Conservation (phyloP, 2,113 vertebrate species). For the Corythaeola cristata region DNA sequence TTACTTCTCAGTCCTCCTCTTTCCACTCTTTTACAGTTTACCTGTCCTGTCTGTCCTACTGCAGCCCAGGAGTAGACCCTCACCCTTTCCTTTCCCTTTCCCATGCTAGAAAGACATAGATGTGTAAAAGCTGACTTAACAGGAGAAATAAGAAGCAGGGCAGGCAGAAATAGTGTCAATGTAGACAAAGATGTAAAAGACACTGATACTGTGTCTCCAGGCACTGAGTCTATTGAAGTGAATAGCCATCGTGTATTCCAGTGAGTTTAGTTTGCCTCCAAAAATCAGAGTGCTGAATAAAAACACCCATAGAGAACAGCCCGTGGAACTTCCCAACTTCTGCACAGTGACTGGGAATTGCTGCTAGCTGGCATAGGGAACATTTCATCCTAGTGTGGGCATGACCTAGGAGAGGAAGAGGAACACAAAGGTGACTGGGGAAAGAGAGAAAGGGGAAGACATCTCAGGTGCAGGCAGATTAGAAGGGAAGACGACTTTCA, state of each 20-base stretch:
- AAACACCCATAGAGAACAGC: background rate
- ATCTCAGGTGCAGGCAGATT: background rate
- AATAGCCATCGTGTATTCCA: background rate
- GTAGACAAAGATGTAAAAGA: background rate
- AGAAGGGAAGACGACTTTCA: background rate
- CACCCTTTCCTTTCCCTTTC: background rate
- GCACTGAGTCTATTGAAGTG: background rate
- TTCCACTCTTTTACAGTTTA: background rate
- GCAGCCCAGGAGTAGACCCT: background rate
- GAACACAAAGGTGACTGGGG: background rate
- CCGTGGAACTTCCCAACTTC: background rate
- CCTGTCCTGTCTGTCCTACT: background rate
- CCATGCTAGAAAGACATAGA: background rate
- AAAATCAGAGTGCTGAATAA: background rate
- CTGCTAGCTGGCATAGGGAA: background rate
- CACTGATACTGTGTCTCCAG: background rate
- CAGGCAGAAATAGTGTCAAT: background rate
- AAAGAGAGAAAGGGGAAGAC: background rate
- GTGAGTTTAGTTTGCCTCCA: background rate
- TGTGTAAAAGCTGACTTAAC: background rate
- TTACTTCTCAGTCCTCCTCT: background rate
- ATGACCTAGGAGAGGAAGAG: background rate
- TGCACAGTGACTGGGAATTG: background rate
- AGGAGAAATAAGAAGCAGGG: background rate
- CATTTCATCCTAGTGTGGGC: rapidly evolving